Conservation (phyloP, 2,888 invertebrate genomes). For the Parochlus steinenii region DNA sequence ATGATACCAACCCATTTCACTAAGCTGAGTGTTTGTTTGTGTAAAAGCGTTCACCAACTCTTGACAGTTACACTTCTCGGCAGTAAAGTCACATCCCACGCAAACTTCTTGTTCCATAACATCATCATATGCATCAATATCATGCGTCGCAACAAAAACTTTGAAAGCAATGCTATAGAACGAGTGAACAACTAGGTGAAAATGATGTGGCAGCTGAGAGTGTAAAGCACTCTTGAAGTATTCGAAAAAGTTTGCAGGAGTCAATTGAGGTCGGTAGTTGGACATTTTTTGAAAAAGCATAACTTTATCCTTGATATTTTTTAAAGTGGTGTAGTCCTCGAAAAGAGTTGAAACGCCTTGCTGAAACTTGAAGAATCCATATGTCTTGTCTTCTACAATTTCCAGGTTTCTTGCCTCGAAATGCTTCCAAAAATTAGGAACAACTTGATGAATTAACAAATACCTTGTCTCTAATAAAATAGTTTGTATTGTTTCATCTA, state of each 20-base stretch:
- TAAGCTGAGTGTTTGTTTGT: slow-evolving; percentile 60
- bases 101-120: slow-evolving; percentile 45
- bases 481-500: slow-evolving; percentile 15
- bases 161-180: slow-evolving; percentile 67
- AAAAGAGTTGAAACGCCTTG: slow-evolving; percentile 23
- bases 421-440: slow-evolving; percentile 26
- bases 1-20: slow-evolving; percentile 57
- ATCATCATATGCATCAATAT: slow-evolving; percentile 23
- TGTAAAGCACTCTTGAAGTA: slow-evolving; percentile 46
- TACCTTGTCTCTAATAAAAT: slow-evolving; percentile 23
- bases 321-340: slow-evolving; percentile 19
- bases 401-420: slow-evolving; percentile 17
- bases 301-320: slow-evolving; percentile 19
- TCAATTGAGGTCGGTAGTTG: slow-evolving; percentile 13
- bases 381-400: slow-evolving; percentile 13
- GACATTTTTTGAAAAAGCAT: slow-evolving; percentile 17
- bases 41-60: slow-evolving; percentile 43
- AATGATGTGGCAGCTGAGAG: slow-evolving; percentile 52
- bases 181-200: slow-evolving; percentile 49
- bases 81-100: slow-evolving; percentile 51
- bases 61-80: slow-evolving; percentile 40
- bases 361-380: slow-evolving; percentile 22
- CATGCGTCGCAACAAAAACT: slow-evolving; percentile 36
- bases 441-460: slow-evolving; percentile 21
- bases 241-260: slow-evolving; percentile 39